These are phyloP conservation scores for Tenthredo notha DNA, from an alignment of 2,888 invertebrate species.

Conservation along the genomic window DNA sequence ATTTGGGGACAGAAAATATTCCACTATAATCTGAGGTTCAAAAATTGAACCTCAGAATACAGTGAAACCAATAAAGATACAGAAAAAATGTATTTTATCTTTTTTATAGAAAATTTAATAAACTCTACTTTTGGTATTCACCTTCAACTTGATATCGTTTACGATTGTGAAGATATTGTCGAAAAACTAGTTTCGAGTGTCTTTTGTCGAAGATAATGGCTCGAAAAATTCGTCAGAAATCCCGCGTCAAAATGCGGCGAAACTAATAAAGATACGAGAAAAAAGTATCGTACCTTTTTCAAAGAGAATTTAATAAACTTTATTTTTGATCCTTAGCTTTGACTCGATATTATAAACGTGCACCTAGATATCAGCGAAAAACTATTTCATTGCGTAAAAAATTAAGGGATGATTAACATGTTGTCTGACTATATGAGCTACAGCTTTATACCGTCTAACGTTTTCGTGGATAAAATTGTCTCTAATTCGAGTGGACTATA, in stretches of 20 bases:
- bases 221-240: no score
- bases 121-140: neutral
- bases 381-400: neutral
- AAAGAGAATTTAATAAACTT: neutral
- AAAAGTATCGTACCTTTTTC: neutral
- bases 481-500: neutral
- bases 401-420: neutral
- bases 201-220: neutral
- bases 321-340: neutral
- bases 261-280: neutral
- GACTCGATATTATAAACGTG: neutral
- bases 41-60: neutral
- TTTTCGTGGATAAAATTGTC: neutral
- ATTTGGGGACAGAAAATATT: no score
- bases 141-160: neutral
- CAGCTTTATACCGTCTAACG: no score
- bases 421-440: neutral
- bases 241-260: neutral
- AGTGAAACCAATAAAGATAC: neutral
- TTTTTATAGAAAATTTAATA: neutral
- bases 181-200: neutral
- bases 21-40: neutral
- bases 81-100: neutral
- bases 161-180: neutral
- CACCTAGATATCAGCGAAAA: neutral